A percentile compares a stretch with the other conserved stretches of the same genome.
phyloP scores from a whole-genome alignment of 2,113 vertebrate genomes.

The Galeopterus variegatus region DNA sequence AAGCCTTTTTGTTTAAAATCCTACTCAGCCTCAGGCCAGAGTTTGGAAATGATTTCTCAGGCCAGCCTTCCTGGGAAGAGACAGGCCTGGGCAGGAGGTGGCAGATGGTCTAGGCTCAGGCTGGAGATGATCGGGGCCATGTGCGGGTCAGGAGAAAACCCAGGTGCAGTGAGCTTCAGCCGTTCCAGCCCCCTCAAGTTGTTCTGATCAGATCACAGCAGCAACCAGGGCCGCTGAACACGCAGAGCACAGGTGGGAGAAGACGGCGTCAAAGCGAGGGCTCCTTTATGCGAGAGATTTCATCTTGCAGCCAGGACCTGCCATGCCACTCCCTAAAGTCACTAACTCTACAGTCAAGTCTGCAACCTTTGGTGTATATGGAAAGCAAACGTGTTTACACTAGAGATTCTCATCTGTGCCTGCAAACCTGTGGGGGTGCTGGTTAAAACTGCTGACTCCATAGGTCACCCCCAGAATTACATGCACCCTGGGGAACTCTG shows the following conservation, averaged over 20 bases:
- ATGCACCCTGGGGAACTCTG: not conserved
- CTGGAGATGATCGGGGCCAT: not conserved
- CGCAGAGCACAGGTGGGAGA: not conserved
- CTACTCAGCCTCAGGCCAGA: not conserved
- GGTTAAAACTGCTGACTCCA: not conserved
- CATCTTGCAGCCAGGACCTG: not conserved
- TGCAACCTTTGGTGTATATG: accelerated
- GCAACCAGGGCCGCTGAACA: not conserved
- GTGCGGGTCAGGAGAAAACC: not conserved
- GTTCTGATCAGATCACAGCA: not conserved
- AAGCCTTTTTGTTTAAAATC: not conserved
- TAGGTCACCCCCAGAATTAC: not conserved
- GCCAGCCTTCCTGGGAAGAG: not conserved
- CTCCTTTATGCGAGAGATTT: not conserved
- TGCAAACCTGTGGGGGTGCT: not conserved
- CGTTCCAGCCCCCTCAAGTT: not conserved
- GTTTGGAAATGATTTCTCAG: not conserved
- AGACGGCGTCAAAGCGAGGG: accelerated
- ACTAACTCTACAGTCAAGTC: not conserved
- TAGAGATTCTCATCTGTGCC: not conserved
- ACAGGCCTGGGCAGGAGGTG: not conserved
- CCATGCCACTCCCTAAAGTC: not conserved
- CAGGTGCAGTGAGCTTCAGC: not conserved
- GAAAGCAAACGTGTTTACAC: not conserved
- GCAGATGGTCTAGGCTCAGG: not conserved